These are phyloP conservation scores for Lydus trimaculatus DNA, from an alignment of 2,888 invertebrate species.

Conservation along the genomic window DNA sequence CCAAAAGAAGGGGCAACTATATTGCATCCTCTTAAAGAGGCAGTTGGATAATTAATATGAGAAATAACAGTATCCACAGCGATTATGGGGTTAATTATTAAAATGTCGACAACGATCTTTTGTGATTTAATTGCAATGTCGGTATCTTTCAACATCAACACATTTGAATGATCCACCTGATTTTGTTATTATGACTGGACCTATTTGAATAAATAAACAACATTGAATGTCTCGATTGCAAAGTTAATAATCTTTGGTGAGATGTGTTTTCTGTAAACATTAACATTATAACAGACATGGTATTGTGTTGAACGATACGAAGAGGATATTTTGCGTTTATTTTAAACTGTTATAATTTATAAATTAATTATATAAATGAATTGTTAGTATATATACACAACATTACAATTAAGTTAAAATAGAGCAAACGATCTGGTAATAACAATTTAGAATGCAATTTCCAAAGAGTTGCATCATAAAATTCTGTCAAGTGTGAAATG, in stretches of 20 bases:
- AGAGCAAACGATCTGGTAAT: neutral
- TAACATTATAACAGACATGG: neutral
- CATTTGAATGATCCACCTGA: slow-evolving; percentile 22
- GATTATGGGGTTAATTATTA: too few species aligned
- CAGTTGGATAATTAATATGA: neutral
- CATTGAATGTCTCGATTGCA: slow-evolving; percentile 11
- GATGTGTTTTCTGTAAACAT: neutral
- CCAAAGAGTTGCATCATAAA: slow-evolving; percentile 1
- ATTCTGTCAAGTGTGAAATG: slow-evolving; percentile 2
- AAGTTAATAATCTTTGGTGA: slow-evolving; percentile 5
- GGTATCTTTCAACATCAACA: slow-evolving; percentile 8
- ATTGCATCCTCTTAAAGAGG: neutral
- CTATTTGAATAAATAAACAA: slow-evolving; percentile 27
- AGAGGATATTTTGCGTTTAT: neutral
- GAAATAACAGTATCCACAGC: too few species aligned
- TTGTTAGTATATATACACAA: neutral
- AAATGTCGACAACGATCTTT: neutral
- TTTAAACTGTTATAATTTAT: neutral
- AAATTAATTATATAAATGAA: neutral
- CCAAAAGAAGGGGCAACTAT: neutral
- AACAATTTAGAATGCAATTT: neutral
- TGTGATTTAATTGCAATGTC: neutral
- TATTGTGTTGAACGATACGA: neutral
- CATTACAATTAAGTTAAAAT: neutral
- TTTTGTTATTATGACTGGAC: slow-evolving; percentile 31